Evolutionary conservation across 2,113 vertebrate species (phyloP).

Genomic region (Dipodomys merriami): DNA sequence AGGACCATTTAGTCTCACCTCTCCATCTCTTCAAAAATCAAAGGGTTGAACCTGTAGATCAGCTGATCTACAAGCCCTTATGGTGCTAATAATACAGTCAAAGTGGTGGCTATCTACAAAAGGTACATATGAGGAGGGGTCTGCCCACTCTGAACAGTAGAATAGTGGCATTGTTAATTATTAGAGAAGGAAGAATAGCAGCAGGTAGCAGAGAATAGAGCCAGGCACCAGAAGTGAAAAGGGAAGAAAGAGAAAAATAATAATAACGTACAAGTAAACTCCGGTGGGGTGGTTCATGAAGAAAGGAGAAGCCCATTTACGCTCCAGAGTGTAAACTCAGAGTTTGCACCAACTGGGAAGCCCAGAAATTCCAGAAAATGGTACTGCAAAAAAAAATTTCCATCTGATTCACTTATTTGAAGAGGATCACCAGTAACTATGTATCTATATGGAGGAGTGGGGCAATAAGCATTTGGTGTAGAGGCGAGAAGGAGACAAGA

Average conservation of each 20-base stretch:
- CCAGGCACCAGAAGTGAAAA: conserved; percentile 34
- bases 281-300: conserved; percentile 44
- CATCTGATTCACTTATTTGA: background rate
- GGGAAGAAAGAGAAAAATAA: background rate
- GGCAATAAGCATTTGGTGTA: background rate
- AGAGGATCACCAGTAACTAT: background rate
- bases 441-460: background rate
- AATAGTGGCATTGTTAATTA: background rate
- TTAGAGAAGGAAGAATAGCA: background rate
- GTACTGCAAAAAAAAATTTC: background rate
- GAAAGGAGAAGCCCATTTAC: background rate
- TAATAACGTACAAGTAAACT: background rate
- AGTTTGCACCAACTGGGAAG: background rate
- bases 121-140: background rate
- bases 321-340: background rate
- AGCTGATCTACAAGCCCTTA: background rate
- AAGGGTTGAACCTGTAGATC: background rate
- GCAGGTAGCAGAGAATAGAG: background rate
- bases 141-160: background rate
- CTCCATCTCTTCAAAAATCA: background rate
- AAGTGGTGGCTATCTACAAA: background rate
- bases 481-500: background rate
- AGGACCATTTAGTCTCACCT: background rate
- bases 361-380: background rate
- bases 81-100: background rate